A percentile compares a stretch with the other conserved stretches of the same genome.
These are phyloP conservation scores for Pegoplata infirma DNA, from an alignment of 2,888 invertebrate species.

Conservation along the genomic window DNA sequence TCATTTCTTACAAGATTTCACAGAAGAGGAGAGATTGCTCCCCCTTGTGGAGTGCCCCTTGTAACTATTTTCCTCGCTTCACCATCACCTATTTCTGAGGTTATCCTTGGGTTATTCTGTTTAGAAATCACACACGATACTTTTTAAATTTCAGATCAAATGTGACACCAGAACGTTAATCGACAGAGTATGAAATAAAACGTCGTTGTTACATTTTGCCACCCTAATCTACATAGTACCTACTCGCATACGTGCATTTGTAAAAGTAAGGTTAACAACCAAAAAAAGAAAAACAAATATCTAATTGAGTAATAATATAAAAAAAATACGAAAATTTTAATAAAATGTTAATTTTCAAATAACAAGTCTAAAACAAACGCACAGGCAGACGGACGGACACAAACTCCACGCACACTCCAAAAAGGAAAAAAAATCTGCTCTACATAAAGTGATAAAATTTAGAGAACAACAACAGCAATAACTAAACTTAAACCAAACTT, in stretches of 20 bases:
- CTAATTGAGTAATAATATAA: slow-evolving; percentile 37
- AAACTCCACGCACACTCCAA: slow-evolving; percentile 20
- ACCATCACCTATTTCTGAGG: too few relatives aligned
- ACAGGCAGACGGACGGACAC: slow-evolving; percentile 1
- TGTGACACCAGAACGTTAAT: too few relatives aligned
- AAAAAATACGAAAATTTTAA: slow-evolving; percentile 16
- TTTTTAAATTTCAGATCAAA: too few relatives aligned
- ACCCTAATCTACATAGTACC: neutral
- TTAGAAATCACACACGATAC: too few relatives aligned
- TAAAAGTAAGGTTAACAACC: slow-evolving; percentile 32
- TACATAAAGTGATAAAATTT: slow-evolving; percentile 25
- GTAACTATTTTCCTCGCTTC: too few relatives aligned
- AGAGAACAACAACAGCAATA: slow-evolving; percentile 32
- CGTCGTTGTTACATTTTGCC: too few relatives aligned
- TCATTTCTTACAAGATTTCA: too few relatives aligned
- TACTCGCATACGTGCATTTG: neutral
- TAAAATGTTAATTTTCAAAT: slow-evolving; percentile 10
- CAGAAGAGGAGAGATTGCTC: too few relatives aligned
- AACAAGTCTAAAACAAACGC: slow-evolving; percentile 35
- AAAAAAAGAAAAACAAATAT: slow-evolving; percentile 6
- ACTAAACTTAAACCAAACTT: slow-evolving; percentile 1
- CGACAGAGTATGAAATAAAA: too few relatives aligned
- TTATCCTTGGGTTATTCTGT: too few relatives aligned
- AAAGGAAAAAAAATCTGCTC: slow-evolving; percentile 30
- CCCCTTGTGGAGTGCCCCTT: too few relatives aligned